Conservation (phyloP, 2,888 invertebrate species). For the Tenthredo scrophulariae region DNA sequence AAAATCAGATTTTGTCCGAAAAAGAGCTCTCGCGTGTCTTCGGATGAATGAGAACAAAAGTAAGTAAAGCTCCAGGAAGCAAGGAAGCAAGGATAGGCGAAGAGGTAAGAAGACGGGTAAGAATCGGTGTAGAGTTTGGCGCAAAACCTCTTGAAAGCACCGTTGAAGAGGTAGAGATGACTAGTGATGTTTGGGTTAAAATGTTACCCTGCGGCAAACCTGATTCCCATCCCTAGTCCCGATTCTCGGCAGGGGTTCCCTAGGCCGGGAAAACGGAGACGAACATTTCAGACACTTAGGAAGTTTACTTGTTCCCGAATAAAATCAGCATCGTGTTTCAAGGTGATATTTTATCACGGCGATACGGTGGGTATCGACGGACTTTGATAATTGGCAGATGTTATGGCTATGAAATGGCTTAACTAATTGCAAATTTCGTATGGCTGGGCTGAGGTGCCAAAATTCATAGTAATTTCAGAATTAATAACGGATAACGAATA, state of each 20-base stretch:
- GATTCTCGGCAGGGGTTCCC: conserved; percentile 19
- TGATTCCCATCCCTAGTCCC: background rate
- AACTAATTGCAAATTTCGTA: background rate
- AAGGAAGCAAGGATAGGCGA: conserved; percentile 1
- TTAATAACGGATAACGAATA: background rate
- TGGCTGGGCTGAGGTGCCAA: background rate
- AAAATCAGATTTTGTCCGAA: conserved; percentile 22
- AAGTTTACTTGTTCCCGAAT: conserved; percentile 38
- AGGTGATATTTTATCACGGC: conserved; percentile 2
- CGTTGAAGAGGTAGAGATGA: conserved; percentile 28
- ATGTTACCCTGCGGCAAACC: conserved; percentile 45
- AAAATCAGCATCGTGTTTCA: background rate
- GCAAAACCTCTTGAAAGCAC: conserved; percentile 42
- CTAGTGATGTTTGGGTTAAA: conserved; percentile 36
- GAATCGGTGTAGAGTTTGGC: conserved; percentile 17
- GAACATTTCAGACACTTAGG: background rate
- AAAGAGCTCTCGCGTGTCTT: background rate
- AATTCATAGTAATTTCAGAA: background rate
- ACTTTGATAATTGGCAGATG: background rate
- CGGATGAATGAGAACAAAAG: conserved; percentile 6
- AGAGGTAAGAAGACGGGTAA: conserved; percentile 26
- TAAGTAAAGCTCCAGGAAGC: background rate
- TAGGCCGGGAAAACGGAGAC: conserved; percentile 4
- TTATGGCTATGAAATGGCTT: background rate
- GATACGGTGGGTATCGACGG: background rate